Base-by-base conservation (phyloP, 2,888 invertebrate species). In the Emmelina monodactyla region DNA sequence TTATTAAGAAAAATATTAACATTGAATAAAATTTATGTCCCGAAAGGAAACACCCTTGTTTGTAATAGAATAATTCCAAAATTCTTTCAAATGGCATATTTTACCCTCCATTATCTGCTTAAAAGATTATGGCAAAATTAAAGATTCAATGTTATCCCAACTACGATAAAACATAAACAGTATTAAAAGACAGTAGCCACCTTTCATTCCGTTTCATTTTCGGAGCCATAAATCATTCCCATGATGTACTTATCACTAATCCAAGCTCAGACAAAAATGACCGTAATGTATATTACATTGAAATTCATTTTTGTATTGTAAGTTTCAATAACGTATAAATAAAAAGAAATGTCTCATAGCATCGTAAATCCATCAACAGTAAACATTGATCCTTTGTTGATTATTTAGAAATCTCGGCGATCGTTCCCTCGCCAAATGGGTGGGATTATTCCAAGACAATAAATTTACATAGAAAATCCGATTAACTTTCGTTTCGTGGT, bases 391-490 rank as follows among this genome's bases (percentile, higher is more conserved):
- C 37, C 49, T 51, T 56, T 55, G 58, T 55, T 41, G 37, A 43
- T 44, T 42, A 46, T 47, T 47, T 46, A 43, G 43, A 42, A 52
- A 45, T 46, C 42, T 42, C 38, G 41, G 47, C 40, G 45, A 49
- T 42, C 43, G 42, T 40, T 42, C 41, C 44, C 44, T 41, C 39
- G 29, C 43, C 57, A 55, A 57, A 58, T 58, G 60, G 62, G 59
- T 53, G 59, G 66, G 62, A 67, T 70, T 64, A 34, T 52, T 52
- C 49, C 39, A 48, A 59, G n/a, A 68, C 66, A 71, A 68, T 61
- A 62, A 55, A 52, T 59, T 64, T 61, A 67, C 62, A 64, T 57
- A 59, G 61, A 54, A 65, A 70, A 72, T 70, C 65, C 63, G 67
- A 68, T 72, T 72, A 71, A 53, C 60, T 62, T 58, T 53, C 53